A percentile compares a stretch with the other conserved stretches of the same genome.
Conservation (phyloP, 2,113 vertebrate species). For the Oreotrochilus melanogaster region DNA sequence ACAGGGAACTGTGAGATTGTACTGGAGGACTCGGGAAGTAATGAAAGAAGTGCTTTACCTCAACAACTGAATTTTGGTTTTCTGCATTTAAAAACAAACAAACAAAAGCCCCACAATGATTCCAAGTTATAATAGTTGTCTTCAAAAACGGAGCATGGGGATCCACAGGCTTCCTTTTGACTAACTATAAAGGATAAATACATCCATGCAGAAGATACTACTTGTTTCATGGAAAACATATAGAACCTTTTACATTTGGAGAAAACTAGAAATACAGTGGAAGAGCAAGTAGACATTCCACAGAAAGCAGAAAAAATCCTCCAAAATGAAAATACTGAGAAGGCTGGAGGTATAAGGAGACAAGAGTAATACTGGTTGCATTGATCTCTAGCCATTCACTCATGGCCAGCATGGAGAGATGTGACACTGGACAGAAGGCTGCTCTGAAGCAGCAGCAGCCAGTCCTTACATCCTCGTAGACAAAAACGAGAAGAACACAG, state of each 20-base stretch:
- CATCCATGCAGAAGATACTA: neutral
- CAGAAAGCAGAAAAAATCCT: neutral
- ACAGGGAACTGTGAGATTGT: neutral
- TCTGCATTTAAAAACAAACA: too few species aligned
- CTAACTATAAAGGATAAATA: neutral
- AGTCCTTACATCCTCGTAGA: neutral
- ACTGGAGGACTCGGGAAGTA: neutral
- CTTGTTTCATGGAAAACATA: fast-evolving
- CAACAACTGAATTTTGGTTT: neutral
- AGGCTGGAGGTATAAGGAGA: neutral
- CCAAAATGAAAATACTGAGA: neutral
- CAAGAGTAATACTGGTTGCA: neutral
- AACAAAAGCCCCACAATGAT: neutral
- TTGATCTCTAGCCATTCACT: neutral
- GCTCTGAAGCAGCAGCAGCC: neutral
- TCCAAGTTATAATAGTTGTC: neutral
- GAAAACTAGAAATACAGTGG: neutral
- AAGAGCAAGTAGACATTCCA: neutral
- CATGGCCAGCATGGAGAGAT: neutral
- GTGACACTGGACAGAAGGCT: neutral
- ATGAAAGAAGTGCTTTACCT: neutral
- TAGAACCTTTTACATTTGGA: neutral
- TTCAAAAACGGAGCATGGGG: neutral
- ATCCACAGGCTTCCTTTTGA: neutral
- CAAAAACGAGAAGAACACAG: fast-evolving